Base-by-base conservation (phyloP, 2,797 vertebrate genomes). In the Oophaga sylvatica region DNA sequence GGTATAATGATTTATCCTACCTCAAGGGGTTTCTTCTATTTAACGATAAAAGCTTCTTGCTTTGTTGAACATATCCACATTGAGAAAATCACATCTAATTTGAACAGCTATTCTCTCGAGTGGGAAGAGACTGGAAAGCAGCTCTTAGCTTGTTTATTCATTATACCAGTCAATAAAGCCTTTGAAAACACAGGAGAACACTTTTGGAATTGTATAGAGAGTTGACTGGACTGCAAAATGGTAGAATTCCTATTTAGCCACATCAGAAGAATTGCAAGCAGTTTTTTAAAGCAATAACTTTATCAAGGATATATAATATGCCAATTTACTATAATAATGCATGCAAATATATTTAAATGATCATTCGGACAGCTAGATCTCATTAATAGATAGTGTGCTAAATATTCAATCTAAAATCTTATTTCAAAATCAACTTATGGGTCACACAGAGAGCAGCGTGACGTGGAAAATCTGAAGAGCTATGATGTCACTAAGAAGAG, bases 31-130 rank as follows among this genome's bases (percentile, higher is more conserved):
- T 89, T 81, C 35, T 81, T 86, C 88, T 83, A 86, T 86, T 89
- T 89, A 85, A 89, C 85, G 88, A 89, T 89, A 89, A 89, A 89
- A 86, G 88, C 88, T 86, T 86, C 80, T 89, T 86, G 73, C 76
- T 86, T 86, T 89, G 62, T 81, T 86, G 88, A 89, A 89, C 80
- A 80, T 85, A 86, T 89, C 84, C 88, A 89, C 73, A 89, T 89
- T 89, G 86, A 86, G 84, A 89, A 86, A 86, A 89, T 83, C 84
- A 89, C 88, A 86, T 89, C 88, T 86, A 86, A 89, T 89, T 89
- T 89, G 70, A 86, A 76, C 84, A 86, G 80, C 80, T 89, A 89
- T 86, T 89, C 88, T 89, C 88, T 63, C 45, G 87, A 82, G 88
- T 86, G 63, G 63, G 73, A 76, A 89, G 80, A 85, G 62, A 83